These are phyloP conservation scores for Oophaga sylvatica DNA, from an alignment of 2,797 vertebrate genomes.

Conservation along the genomic window DNA sequence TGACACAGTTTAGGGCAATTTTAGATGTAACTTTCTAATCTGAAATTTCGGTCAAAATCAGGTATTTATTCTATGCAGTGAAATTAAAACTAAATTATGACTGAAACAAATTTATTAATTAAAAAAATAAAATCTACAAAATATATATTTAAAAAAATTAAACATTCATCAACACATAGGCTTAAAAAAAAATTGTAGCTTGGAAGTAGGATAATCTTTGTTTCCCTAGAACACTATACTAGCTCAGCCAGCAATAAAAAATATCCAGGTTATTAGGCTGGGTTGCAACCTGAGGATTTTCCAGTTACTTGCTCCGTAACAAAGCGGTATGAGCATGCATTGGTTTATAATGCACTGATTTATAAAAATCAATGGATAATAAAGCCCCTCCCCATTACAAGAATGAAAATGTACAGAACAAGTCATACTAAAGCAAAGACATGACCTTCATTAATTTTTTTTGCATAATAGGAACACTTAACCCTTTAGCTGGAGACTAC, in stretches of 20 bases:
- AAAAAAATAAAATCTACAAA: background rate
- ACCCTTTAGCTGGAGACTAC: background rate
- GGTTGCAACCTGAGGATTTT: constrained; percentile 58
- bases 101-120: background rate
- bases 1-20: too few species aligned
- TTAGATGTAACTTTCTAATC: too few species aligned
- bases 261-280: constrained; percentile 44
- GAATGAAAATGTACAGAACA: constrained; percentile 3
- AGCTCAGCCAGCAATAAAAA: background rate
- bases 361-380: constrained; percentile 59
- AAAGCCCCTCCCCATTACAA: constrained; percentile 27
- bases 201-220: constrained; percentile 12
- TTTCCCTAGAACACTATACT: constrained; percentile 3
- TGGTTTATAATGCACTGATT: constrained; percentile 58
- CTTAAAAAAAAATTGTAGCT: background rate
- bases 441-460: constrained; percentile 27
- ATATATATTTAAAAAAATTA: background rate
- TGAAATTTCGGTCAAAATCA: too few species aligned
- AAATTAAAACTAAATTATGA: background rate
- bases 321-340: constrained; percentile 50
- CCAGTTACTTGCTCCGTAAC: constrained; percentile 28
- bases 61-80: background rate
- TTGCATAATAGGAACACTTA: constrained; percentile 18
- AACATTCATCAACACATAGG: background rate
- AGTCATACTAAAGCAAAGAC: constrained; percentile 28